phyloP scores from a whole-genome alignment of 2,888 invertebrate species.

The Nephrotoma guestfalica region DNA sequence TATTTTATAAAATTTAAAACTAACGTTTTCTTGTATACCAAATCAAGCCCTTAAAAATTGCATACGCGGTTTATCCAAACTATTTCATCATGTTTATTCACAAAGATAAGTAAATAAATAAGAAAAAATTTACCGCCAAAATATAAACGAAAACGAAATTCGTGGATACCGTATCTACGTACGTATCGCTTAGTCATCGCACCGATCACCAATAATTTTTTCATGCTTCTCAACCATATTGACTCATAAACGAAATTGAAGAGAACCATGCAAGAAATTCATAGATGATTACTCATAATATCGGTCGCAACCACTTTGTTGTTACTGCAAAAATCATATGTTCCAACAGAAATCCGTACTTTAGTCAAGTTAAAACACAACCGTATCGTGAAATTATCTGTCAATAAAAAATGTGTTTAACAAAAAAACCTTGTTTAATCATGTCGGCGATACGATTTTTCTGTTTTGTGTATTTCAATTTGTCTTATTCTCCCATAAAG shows the following conservation, averaged over 20 bases:
- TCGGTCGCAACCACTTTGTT: not conserved
- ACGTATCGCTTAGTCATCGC: not conserved
- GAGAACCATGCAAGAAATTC: not conserved
- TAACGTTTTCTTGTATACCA: no score
- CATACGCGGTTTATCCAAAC: no score
- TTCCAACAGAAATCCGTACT: not conserved
- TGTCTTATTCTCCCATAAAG: not conserved
- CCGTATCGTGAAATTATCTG: not conserved
- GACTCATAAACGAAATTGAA: not conserved
- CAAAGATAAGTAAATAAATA: no score
- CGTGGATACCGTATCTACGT: not conserved
- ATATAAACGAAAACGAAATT: no score
- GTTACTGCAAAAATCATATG: not conserved
- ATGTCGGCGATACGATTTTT: not conserved
- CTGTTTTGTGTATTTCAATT: not conserved
- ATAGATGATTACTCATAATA: not conserved
- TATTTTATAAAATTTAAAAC: no score
- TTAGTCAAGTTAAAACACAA: not conserved
- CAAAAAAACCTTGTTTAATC: not conserved
- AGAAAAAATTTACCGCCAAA: no score
- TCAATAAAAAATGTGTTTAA: not conserved
- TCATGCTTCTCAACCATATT: not conserved
- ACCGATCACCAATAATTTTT: not conserved
- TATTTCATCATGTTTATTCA: no score
- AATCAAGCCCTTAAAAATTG: no score